Evolutionary conservation across 2,797 vertebrate genomes (phyloP).

Genomic region (Tangara arthus): DNA sequence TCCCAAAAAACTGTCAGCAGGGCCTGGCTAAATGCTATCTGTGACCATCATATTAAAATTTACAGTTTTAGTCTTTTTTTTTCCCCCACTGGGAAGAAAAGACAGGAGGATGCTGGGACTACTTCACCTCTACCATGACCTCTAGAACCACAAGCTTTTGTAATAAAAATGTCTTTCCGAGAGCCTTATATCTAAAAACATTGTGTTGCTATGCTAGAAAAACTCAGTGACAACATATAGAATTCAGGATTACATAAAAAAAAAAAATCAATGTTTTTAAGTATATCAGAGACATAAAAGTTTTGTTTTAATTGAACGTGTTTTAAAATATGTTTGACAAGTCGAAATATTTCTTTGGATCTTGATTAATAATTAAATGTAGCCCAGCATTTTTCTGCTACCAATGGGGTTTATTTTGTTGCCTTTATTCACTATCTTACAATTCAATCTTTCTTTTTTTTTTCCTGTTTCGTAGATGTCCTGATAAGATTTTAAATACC

Average conservation of each 20-base stretch:
- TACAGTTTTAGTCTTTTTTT: background rate
- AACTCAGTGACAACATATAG: background rate
- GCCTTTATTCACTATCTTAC: background rate
- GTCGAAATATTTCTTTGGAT: background rate
- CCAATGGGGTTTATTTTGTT: background rate
- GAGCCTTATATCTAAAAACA: background rate
- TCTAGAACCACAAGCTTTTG: background rate
- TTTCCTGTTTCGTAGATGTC: background rate
- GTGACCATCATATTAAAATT: background rate
- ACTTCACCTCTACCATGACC: background rate
- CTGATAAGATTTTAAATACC: background rate
- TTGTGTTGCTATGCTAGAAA: background rate
- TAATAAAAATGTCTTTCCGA: background rate
- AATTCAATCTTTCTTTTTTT: background rate
- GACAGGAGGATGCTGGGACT: background rate
- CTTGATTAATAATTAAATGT: background rate
- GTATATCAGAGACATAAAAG: background rate
- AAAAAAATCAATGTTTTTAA: background rate
- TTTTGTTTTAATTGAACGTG: rapidly evolving
- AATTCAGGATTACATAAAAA: background rate
- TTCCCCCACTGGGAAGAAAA: background rate
- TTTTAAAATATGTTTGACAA: background rate
- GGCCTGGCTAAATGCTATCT: background rate
- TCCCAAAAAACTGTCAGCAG: background rate
- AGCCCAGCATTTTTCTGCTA: background rate